A percentile compares a stretch with the other conserved stretches of the same genome.
Conservation (phyloP, 2,888 invertebrate species). For the Nephrotoma flavescens region DNA sequence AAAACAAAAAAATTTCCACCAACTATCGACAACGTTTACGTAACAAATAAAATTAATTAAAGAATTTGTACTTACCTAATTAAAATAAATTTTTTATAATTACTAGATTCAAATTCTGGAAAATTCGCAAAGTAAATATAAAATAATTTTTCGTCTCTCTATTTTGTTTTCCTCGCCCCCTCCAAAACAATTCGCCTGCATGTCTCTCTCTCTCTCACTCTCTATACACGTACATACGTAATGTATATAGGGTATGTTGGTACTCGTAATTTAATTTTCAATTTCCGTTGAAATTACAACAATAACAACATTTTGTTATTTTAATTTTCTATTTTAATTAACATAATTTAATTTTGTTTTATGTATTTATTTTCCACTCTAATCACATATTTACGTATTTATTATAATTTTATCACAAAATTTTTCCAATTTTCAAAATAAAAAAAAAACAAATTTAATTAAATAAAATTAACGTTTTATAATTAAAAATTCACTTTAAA, state of each 20-base stretch:
- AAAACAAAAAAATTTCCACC: background rate
- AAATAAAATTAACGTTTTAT: background rate
- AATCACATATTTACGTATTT: background rate
- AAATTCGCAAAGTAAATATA: background rate
- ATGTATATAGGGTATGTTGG: too few relatives aligned
- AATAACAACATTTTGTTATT: background rate
- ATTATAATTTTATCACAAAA: too few relatives aligned
- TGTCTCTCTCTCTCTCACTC: background rate
- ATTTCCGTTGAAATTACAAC: background rate
- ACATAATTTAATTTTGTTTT: background rate
- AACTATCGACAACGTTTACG: background rate
- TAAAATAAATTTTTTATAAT: background rate
- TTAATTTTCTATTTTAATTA: background rate
- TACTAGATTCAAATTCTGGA: background rate
- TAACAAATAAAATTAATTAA: background rate
- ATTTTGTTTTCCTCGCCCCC: too few relatives aligned
- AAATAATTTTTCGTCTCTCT: background rate
- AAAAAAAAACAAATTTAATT: too few relatives aligned
- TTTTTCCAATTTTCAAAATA: too few relatives aligned
- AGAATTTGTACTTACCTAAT: background rate
- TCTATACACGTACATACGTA: too few relatives aligned
- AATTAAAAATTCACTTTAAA: background rate
- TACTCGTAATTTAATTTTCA: background rate
- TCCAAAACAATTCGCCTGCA: background rate
- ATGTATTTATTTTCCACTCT: background rate